Percentiles rank a stretch among this genome's conserved stretches.
phyloP scores from a whole-genome alignment of 2,888 invertebrate genomes.

The Stratiomys singularior region DNA sequence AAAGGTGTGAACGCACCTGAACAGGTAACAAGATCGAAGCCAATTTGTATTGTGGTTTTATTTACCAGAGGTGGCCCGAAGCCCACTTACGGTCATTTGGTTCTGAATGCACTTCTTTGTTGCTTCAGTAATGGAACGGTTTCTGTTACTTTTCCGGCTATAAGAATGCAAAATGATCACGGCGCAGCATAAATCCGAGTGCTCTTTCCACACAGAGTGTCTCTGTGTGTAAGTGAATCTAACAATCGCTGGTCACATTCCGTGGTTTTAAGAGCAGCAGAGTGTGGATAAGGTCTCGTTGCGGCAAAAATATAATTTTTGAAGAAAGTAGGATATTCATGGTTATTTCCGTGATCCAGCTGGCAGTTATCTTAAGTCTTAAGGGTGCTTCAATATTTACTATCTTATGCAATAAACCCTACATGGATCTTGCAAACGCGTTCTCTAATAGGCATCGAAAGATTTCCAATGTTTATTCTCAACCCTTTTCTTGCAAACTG shows the following conservation, averaged over 20 bases:
- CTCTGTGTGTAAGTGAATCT: not conserved
- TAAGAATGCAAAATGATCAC: not conserved
- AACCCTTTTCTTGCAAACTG: not conserved
- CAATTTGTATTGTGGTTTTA: conserved; percentile 39
- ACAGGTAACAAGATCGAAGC: conserved; percentile 36
- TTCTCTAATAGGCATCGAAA: no score
- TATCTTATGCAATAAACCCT: no score
- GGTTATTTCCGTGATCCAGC: no score
- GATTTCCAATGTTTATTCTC: not conserved
- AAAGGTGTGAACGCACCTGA: conserved; percentile 40
- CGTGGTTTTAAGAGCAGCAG: not conserved
- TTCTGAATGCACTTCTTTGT: conserved; percentile 14
- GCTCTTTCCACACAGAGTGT: no score
- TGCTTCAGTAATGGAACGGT: conserved; percentile 6
- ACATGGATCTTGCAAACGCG: no score
- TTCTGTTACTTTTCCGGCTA: not conserved
- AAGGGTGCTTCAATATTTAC: no score
- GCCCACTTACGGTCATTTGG: conserved; percentile 18
- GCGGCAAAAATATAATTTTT: no score
- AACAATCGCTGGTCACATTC: not conserved
- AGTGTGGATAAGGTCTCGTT: not conserved
- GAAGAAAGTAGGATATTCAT: no score
- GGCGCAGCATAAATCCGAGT: no score
- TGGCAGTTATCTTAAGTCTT: no score
- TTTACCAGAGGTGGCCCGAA: conserved; percentile 27